A percentile compares a stretch with the other conserved stretches of the same genome.
Conservation (phyloP, 2,113 vertebrate species). For the Chamaea fasciata region DNA sequence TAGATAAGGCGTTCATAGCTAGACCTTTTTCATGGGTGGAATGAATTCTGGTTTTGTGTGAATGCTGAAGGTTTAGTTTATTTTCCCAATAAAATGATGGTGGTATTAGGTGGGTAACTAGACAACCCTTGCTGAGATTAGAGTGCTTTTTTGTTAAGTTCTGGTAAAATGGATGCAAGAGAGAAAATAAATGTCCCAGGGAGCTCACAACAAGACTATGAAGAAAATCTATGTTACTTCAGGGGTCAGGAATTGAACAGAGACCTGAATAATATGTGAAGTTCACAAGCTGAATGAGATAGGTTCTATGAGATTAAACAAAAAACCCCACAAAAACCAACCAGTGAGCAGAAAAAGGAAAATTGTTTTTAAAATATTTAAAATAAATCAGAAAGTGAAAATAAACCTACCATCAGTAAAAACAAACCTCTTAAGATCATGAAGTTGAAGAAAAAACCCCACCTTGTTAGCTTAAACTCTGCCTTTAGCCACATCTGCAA, state of each 20-base stretch:
- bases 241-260: background rate
- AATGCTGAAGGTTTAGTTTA: background rate
- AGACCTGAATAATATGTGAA: background rate
- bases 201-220: background rate
- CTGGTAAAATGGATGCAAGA: background rate
- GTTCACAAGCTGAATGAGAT: background rate
- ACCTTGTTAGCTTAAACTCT: background rate
- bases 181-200: background rate
- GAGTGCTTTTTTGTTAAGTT: background rate
- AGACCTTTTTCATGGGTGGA: background rate
- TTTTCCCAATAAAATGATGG: background rate
- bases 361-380: background rate
- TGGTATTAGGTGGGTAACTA: background rate
- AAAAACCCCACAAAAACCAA: background rate
- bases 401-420: background rate
- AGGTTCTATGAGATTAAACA: background rate
- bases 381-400: background rate
- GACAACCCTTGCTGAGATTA: background rate
- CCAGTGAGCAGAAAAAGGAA: background rate
- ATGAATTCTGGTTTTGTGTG: background rate
- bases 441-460: background rate
- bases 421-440: background rate
- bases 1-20: background rate
- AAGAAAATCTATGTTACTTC: background rate
- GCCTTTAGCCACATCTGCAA: background rate